Percentiles rank a stretch among this genome's conserved stretches.
Evolutionary conservation across 2,797 vertebrate genomes (phyloP).

Genomic region (Dendrocincla fuliginosa): DNA sequence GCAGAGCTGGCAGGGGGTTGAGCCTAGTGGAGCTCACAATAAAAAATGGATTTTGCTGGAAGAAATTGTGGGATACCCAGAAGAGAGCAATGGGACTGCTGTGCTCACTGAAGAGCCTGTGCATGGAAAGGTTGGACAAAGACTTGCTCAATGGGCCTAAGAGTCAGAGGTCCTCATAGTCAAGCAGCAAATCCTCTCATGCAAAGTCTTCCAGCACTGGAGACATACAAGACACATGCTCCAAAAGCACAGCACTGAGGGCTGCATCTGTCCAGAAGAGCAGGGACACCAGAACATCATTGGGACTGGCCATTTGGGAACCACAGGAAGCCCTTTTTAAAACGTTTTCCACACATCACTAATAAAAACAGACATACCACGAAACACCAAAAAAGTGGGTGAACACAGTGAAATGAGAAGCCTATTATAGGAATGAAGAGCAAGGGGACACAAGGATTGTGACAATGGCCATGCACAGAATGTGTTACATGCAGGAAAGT

Average conservation of each 20-base stretch:
- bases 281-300: accelerated
- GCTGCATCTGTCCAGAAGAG: background rate
- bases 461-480: background rate
- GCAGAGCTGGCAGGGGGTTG: background rate
- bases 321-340: background rate
- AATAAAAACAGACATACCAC: background rate
- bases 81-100: background rate
- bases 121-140: background rate
- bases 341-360: background rate
- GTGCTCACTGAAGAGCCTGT: background rate
- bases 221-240: background rate
- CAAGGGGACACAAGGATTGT: background rate
- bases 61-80: background rate
- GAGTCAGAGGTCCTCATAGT: background rate
- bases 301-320: background rate
- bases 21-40: background rate
- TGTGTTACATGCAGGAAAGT: background rate
- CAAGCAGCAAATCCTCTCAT: background rate
- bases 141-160: background rate
- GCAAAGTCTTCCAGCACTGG: background rate
- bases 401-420: background rate
- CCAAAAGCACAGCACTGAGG: background rate
- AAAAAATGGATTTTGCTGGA: background rate
- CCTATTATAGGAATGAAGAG: background rate
- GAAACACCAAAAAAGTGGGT: background rate